Base-by-base conservation (phyloP, 2,888 invertebrate species). In the Dichetophora obliterata region DNA sequence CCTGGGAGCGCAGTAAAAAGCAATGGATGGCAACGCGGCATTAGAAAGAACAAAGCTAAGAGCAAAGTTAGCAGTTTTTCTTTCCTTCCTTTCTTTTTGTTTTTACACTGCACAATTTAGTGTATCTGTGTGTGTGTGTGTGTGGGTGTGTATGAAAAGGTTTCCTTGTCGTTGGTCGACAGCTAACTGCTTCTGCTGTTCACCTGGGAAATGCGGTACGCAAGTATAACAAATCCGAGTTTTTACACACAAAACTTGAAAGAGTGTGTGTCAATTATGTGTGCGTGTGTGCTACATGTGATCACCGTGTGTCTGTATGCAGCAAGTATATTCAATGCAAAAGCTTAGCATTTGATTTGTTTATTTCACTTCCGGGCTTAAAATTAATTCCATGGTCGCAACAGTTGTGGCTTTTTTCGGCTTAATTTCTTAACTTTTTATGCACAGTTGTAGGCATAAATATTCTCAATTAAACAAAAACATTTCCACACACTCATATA, bases 161-260 rank as follows among this genome's bases (percentile, higher is more conserved):
- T 34, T 48, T 66, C 43, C 19, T 37, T 19, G 4, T 54, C 5
- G 19, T 48, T 5, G 5, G 34, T 11, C 14, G n/a, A 59, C 61
- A 54, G 52, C 59, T 19, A 43, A n/a, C 31, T 9, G 34, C 27
- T 27, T 8, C 24, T 59, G 66, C 80, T 81, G 80, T 9, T 54
- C 77, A 78, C 82, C 82, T 77, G 72, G 37, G 63, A 19, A 52
- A 50, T 37, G n/a, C 61, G 73, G 75, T 76, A 81, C 75, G 82
- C 78, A 77, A 76, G 76, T 77, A 78, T 80, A 78, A 78, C 78
- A 78, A 78, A 78, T 77, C 76, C 79, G 78, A 37, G 69, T 78
- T 79, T 76, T 75, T 70, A 70, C 37, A 70, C 69, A 24, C 48
- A 14, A 48, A 48, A 54, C 22, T n/a, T 1, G 5, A 52, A 31